phyloP scores from a whole-genome alignment of 2,797 vertebrate genomes.

The Allobates femoralis region DNA sequence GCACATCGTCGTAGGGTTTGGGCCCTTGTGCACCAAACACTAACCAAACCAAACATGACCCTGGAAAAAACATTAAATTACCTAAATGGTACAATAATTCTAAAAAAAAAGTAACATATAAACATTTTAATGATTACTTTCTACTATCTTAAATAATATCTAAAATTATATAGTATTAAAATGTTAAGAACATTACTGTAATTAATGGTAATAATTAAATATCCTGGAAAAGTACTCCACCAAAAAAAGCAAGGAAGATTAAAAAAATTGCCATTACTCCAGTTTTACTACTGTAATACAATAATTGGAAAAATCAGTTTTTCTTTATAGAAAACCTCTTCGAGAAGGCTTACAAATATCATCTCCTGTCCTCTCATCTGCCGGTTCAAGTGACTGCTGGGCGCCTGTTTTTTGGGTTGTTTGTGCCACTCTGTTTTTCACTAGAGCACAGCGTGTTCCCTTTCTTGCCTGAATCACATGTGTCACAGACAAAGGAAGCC shows the following conservation, averaged over 20 bases:
- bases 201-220: background rate
- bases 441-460: slow-evolving; percentile 55
- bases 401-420: slow-evolving; percentile 27
- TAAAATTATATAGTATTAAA: too few relatives aligned
- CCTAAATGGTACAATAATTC: too few relatives aligned
- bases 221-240: background rate
- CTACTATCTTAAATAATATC: too few relatives aligned
- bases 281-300: background rate
- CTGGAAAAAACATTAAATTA: too few relatives aligned
- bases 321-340: background rate
- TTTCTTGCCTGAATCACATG: slow-evolving; percentile 36
- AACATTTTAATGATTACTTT: too few relatives aligned
- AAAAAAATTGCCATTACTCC: too few relatives aligned
- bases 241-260: too few relatives aligned
- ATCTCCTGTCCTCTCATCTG: background rate
- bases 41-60: too few relatives aligned
- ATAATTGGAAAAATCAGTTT: background rate
- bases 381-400: slow-evolving; percentile 30
- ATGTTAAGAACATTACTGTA: too few relatives aligned
- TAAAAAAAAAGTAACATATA: too few relatives aligned
- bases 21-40: too few relatives aligned
- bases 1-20: too few relatives aligned
- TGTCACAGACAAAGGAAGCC: slow-evolving; percentile 24
- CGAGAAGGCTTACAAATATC: background rate
- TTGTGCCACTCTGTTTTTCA: slow-evolving; percentile 46